Evolutionary conservation across 2,113 vertebrate species (phyloP).

Genomic region (Lophura nycthemera): DNA sequence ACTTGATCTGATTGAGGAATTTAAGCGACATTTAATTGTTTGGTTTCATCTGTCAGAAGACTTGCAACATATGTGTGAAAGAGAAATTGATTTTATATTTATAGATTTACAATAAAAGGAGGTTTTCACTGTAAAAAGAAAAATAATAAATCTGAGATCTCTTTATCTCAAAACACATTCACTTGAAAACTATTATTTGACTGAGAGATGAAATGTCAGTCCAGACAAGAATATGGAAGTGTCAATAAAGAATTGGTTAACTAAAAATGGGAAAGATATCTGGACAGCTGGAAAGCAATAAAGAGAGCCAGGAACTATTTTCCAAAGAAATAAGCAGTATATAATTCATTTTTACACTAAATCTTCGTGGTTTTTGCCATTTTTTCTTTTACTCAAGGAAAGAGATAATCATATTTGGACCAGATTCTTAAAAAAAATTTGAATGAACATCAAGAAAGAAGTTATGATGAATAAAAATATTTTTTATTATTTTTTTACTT

Average conservation of each 20-base stretch:
- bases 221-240: neutral
- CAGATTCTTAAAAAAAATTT: slow-evolving; percentile 34
- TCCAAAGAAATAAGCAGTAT: neutral
- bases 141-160: neutral
- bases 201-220: neutral
- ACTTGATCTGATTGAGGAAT: neutral
- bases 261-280: neutral
- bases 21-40: neutral
- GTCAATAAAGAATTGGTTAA: neutral
- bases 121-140: neutral
- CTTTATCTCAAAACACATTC: neutral
- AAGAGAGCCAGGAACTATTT: neutral
- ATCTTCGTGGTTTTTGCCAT: neutral
- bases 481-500: neutral
- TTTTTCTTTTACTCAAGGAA: neutral
- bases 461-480: neutral
- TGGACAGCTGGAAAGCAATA: neutral
- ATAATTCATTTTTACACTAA: neutral
- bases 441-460: neutral
- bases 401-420: neutral
- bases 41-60: neutral
- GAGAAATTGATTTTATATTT: neutral
- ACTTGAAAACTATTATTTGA: neutral
- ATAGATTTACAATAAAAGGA: neutral
- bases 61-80: neutral